Evolutionary conservation across 1,140 invertebrate species (phyloP), one percentile per base, ranked within the genome.

Genomic region (Aplysia californica): DNA sequence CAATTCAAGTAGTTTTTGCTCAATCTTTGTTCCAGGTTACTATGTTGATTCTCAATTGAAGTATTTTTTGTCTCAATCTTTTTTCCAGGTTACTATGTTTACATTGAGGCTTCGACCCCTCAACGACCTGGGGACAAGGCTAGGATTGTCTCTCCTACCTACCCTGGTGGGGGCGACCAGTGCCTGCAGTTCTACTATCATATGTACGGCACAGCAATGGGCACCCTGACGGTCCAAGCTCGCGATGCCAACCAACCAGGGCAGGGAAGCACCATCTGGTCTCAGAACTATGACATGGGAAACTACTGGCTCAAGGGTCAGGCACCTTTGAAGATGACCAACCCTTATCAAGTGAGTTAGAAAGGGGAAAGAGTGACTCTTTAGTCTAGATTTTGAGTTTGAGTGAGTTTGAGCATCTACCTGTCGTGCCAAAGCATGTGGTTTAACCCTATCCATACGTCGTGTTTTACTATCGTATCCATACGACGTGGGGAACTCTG

Each of bases 181-280:
- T 88, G 87, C 78, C 59, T 87, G 10, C 72, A 83, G 59, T 88
- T 88, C 59, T 90, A 83, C 76, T 93, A 91, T 82, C 94, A 95
- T 83, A 95, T 96, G 94, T 94, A 92, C 82, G 95, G 95, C 26
- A 65, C 35, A 26, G 82, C 39, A 31, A 81, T 86, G 58, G 87
- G 88, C 6, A 78, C 75, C 18, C 76, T 89, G 18, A 76, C 80
- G 44, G 78, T 88, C 10, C 84, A 83, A 41, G 71, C 77, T 3
- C 71, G 73, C 23, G 71, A 50, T 26, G 75, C 71, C 39, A 83
- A 80, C 15, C 67, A 23, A 21, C 21, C 26, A 1, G 56, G 67
- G 5, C n/a, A 26, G 0, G 23, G 6, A 18, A 31, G 56, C 3
- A 6, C 21, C 20, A 39, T 76, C 29, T 76, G 68, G 68, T 33